Conservation (phyloP, 2,113 vertebrate species). For the Paramisgurnus dabryanus region DNA sequence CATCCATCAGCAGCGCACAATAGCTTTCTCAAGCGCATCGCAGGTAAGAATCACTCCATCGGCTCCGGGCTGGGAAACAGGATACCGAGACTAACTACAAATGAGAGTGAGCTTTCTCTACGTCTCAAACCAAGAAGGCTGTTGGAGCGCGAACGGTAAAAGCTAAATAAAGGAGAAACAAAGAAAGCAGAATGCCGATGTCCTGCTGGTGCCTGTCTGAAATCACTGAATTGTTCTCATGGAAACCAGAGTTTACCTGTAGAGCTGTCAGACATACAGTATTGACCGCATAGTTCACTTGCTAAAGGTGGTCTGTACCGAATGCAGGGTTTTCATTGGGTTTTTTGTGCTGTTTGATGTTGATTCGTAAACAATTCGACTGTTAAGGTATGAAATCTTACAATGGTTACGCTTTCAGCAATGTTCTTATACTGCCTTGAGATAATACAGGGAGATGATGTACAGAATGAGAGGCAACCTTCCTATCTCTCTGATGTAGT, state of each 20-base stretch:
- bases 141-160: not conserved
- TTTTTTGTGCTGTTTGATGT: not conserved
- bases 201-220: constrained; percentile 3
- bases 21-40: constrained; percentile 65
- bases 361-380: not conserved
- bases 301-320: not conserved
- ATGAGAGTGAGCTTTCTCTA: constrained; percentile 54
- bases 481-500: no score
- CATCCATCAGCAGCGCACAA: constrained; percentile 69
- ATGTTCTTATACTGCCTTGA: not conserved
- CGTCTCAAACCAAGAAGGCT: constrained; percentile 21
- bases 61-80: constrained; percentile 55
- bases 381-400: not conserved
- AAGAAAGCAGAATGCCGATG: constrained; percentile 3
- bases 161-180: constrained; percentile 13
- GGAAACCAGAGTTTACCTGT: constrained; percentile 30
- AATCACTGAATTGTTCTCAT: constrained; percentile 17
- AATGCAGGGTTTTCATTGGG: not conserved
- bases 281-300: not conserved
- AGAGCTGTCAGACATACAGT: constrained; percentile 26
- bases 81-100: constrained; percentile 60
- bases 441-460: no score
- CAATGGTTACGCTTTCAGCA: not conserved
- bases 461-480: no score
- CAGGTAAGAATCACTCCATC: constrained; percentile 67